Evolutionary conservation across 2,888 invertebrate species (phyloP).

Genomic region (Protodeltote pygarga): DNA sequence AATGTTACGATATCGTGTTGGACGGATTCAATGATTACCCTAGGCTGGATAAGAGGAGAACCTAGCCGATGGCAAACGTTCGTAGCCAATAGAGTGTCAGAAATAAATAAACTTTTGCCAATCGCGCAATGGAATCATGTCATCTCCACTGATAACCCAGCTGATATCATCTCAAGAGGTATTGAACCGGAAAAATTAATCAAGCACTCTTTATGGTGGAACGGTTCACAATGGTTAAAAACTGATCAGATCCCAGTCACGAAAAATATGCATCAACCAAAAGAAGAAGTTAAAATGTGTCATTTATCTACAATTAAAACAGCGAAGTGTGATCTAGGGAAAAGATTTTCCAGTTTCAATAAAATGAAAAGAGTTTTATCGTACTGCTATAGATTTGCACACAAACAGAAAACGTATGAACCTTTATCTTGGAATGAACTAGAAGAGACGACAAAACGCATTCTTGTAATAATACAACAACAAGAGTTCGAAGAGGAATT

Average conservation of each 20-base stretch:
- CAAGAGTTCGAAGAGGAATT: not conserved
- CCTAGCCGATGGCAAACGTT: constrained; percentile 12
- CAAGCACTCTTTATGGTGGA: not conserved
- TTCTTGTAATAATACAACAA: not conserved
- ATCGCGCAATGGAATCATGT: not conserved
- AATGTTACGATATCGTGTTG: not conserved
- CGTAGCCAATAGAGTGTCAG: constrained; percentile 9
- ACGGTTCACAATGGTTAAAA: not conserved
- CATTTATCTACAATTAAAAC: not conserved
- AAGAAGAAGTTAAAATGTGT: not conserved
- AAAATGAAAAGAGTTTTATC: not conserved
- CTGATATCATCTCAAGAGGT: not conserved
- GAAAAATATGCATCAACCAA: not conserved
- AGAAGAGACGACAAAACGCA: not conserved
- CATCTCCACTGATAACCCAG: not conserved
- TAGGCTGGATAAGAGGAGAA: constrained; percentile 13
- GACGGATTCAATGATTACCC: constrained; percentile 13
- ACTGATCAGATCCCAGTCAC: not conserved
- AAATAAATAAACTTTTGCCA: not conserved
- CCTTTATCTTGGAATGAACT: not conserved
- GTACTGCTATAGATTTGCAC: not conserved
- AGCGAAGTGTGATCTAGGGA: not conserved
- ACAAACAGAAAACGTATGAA: not conserved
- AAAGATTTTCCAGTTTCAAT: not conserved
- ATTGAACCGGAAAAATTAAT: not conserved